Base-by-base conservation (phyloP, 2,113 vertebrate genomes). In the Conger conger region DNA sequence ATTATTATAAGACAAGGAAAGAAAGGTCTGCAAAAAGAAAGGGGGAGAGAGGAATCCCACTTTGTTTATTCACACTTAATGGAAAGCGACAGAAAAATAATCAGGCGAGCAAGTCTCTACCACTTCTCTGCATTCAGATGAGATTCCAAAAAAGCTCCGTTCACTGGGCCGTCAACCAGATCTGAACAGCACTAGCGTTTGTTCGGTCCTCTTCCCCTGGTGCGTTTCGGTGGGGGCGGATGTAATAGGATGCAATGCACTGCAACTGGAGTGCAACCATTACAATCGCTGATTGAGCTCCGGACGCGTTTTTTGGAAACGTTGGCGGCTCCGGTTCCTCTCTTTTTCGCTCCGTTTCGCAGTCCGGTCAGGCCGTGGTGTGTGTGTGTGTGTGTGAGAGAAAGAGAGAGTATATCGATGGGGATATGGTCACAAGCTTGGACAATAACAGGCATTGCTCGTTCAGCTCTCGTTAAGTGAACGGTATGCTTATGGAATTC, bases 41-140 rank as follows among this genome's bases (percentile, higher is more conserved):
- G 45, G 45, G 45, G 11, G 45, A 13, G 11, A 1, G 45, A 1
- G 11, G 11, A 9, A 11, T 50, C 85, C 50, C 82, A 86, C 86
- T 90, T 73, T 79, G 86, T 90, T 90, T 89, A 87, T 87, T 90
- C 87, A 86, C 84, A 87, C 86, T 89, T 89, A 90, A 89, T 87
- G 88, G 82, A 87, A 87, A 88, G 87, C 87, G 85, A 89, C 88
- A 87, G 86, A 88, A 86, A 88, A 90, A 90, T 90, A 90, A 88
- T 68, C 83, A 85, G 87, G 82, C 83, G 57, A 57, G 79, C 38
- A 83, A 87, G 84, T 36, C 86, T 83, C 79, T 53, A 45, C 83
- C 30, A 36, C 78, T 83, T 84, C 81, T 36, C 80, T 40, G 33
- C 87, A 85, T 88, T 87, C 80, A 84, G 84, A 89, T 88, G 83